Conservation (phyloP, 23 tunicate genomes). For the Phallusia fumigata region DNA sequence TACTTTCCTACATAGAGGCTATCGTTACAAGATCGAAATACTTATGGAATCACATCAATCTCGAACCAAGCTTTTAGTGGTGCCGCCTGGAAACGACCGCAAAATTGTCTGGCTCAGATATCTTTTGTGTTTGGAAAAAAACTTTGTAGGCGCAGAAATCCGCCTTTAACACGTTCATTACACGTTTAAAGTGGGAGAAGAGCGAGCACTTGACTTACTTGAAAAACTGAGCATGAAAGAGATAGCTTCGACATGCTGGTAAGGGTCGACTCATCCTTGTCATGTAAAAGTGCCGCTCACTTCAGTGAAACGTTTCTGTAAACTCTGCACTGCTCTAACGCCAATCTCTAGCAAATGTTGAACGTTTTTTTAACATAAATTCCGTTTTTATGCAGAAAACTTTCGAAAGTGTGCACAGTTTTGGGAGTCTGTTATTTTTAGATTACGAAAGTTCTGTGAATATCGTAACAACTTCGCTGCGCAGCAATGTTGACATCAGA, state of each 20-base stretch:
- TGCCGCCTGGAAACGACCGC: background rate
- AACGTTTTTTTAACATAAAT: too few species aligned
- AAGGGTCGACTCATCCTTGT: background rate
- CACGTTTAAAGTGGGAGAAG: conserved; percentile 12
- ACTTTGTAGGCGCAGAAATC: background rate
- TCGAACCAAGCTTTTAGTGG: background rate
- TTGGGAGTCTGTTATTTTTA: background rate
- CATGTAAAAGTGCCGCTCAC: background rate
- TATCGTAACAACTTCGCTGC: background rate
- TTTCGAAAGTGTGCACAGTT: too few species aligned
- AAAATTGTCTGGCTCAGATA: background rate
- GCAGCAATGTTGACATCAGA: conserved; percentile 7
- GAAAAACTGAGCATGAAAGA: background rate
- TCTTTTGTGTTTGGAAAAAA: background rate
- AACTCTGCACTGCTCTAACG: background rate
- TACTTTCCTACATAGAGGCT: background rate
- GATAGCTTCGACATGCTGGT: conserved; percentile 12
- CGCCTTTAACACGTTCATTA: conserved; percentile 22
- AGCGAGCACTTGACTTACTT: conserved; percentile 8
- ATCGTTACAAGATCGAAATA: background rate
- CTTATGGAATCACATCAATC: background rate
- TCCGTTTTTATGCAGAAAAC: too few species aligned
- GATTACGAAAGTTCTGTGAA: background rate
- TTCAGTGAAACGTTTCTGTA: background rate
- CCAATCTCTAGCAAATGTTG: too few species aligned